Evolutionary conservation across 2,113 vertebrate genomes (phyloP).

Genomic region (Capreolus pygargus): DNA sequence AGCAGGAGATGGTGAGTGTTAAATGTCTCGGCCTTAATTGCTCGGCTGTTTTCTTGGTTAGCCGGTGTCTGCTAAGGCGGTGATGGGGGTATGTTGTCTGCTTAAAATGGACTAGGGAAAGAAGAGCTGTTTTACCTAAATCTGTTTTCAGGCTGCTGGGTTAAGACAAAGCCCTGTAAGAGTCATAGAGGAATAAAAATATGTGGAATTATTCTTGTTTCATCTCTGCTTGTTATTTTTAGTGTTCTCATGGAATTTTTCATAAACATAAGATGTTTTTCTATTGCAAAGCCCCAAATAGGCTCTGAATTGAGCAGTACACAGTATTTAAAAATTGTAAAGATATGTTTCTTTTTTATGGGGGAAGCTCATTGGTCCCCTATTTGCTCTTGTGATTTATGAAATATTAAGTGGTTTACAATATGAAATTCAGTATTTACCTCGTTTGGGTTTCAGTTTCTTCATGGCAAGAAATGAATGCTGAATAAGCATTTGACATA

Average conservation of each 20-base stretch:
- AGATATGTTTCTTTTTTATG: constrained; percentile 27
- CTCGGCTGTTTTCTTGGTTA: constrained; percentile 69
- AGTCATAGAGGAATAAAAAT: constrained; percentile 57
- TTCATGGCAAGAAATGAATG: constrained; percentile 50
- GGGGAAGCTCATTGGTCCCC: constrained; percentile 13
- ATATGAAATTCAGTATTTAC: constrained; percentile 64
- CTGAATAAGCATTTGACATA: constrained; percentile 78
- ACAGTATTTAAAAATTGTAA: constrained; percentile 29
- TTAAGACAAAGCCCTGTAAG: constrained; percentile 85
- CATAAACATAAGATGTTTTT: constrained; percentile 52
- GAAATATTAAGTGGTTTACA: constrained; percentile 67
- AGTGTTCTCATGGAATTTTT: constrained; percentile 68
- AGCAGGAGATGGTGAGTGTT: constrained; percentile 90
- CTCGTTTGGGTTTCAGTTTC: constrained; percentile 62
- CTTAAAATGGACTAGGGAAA: constrained; percentile 78
- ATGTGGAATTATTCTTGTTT: constrained; percentile 56
- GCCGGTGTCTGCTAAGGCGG: constrained; percentile 65
- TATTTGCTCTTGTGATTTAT: constrained; percentile 60
- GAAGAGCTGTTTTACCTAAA: constrained; percentile 80
- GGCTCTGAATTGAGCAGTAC: constrained; percentile 63
- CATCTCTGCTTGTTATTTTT: constrained; percentile 49
- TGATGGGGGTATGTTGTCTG: constrained; percentile 75
- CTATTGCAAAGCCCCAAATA: constrained; percentile 32
- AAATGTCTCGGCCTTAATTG: constrained; percentile 70
- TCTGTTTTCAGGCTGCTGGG: constrained; percentile 79